phyloP scores from a whole-genome alignment of 35 echinoderm and acorn worm species.

The Lytechinus pictus region DNA sequence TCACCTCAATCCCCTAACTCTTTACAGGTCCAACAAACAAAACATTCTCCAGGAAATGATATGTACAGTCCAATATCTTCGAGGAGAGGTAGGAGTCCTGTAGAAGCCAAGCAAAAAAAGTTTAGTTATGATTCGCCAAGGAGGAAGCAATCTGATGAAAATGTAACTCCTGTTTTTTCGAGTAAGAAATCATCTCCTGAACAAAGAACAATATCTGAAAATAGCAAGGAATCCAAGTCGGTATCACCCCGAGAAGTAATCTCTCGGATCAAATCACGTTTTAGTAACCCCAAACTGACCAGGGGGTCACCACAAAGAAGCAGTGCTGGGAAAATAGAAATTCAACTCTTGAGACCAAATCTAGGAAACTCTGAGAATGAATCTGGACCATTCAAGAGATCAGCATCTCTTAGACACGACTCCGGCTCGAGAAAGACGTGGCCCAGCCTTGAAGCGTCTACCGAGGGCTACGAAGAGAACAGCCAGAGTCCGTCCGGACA shows the following conservation, averaged over 20 bases:
- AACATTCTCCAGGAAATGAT: background rate
- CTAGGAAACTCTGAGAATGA: background rate
- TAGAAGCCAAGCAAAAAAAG: background rate
- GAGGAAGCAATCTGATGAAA: background rate
- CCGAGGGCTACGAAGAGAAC: background rate
- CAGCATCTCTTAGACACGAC: constrained; percentile 22
- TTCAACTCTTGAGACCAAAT: constrained; percentile 38
- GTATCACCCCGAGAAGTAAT: constrained; percentile 38
- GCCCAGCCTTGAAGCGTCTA: constrained; percentile 11
- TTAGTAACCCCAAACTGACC: constrained; percentile 20
- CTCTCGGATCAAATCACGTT: constrained; percentile 19
- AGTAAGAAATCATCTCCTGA: constrained; percentile 42
- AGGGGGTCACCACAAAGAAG: constrained; percentile 26
- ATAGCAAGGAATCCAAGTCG: constrained; percentile 30
- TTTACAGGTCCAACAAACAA: background rate
- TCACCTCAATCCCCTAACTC: constrained; percentile 18
- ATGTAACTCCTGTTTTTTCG: background rate
- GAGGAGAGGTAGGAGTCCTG: constrained; percentile 12
- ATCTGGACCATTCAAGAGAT: background rate
- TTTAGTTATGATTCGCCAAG: background rate
- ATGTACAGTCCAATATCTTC: background rate
- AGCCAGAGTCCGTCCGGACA: background rate
- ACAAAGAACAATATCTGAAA: background rate
- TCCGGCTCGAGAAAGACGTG: background rate
- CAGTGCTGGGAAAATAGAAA: constrained; percentile 42